phyloP scores from a whole-genome alignment of 2,888 invertebrate species.

The Cantharis lateralis region DNA sequence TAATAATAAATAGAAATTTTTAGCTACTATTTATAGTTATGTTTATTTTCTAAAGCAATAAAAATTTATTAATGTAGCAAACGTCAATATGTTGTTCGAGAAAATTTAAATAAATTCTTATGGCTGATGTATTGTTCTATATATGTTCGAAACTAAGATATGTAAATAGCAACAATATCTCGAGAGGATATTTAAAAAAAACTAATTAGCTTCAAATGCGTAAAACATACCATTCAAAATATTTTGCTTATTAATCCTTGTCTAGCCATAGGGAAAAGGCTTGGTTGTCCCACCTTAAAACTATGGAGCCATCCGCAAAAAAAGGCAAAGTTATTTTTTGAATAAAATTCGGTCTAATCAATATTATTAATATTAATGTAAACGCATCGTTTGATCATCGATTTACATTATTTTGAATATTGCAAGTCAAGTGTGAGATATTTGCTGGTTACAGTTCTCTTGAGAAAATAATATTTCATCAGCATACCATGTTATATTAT shows the following conservation, averaged over 20 bases:
- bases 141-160: background rate
- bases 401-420: constrained; percentile 4
- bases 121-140: background rate
- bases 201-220: no score
- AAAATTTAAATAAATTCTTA: background rate
- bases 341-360: no score
- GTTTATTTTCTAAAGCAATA: background rate
- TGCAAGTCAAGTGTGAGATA: constrained; percentile 35
- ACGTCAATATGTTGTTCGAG: background rate
- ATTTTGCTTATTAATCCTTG: background rate
- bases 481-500: constrained; percentile 19
- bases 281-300: no score
- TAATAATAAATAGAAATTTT: background rate
- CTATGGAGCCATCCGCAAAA: background rate
- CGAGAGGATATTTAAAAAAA: background rate
- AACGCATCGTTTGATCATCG: background rate
- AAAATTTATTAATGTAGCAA: background rate
- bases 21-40: background rate
- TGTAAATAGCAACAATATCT: background rate
- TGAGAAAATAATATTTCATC: constrained; percentile 48
- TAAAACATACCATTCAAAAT: no score
- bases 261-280: no score
- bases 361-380: background rate
- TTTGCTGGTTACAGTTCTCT: constrained; percentile 43
- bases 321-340: background rate